Conservation (phyloP, 2,113 vertebrate genomes). For the Xiphorhynchus elegans region DNA sequence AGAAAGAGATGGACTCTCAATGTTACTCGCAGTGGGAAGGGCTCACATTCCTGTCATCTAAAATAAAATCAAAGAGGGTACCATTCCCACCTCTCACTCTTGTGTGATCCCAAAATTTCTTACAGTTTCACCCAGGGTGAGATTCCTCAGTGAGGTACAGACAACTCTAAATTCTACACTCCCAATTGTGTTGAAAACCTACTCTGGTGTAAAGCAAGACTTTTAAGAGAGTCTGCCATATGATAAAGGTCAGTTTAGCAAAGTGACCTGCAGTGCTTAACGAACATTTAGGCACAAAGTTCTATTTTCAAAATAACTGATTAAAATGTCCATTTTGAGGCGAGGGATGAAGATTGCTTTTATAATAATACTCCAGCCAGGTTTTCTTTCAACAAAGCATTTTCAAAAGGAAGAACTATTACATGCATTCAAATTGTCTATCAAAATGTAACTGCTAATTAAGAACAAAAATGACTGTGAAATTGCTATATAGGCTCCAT, state of each 20-base stretch:
- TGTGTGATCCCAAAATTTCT: background rate
- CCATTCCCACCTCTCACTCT: background rate
- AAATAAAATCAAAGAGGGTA: background rate
- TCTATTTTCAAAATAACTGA: background rate
- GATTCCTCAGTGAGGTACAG: background rate
- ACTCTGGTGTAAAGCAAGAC: background rate
- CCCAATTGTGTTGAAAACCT: background rate
- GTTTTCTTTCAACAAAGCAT: background rate
- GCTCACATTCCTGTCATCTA: background rate
- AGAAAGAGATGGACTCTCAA: background rate
- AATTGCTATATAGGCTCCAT: slow-evolving; percentile 56
- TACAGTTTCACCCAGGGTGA: background rate
- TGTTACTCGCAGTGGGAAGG: background rate
- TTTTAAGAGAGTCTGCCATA: background rate
- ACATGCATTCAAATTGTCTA: slow-evolving; percentile 34
- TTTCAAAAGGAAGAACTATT: slow-evolving; percentile 14
- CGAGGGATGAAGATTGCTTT: background rate
- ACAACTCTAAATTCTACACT: background rate
- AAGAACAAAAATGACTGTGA: slow-evolving; percentile 64
- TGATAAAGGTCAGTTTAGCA: background rate
- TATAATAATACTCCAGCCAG: background rate
- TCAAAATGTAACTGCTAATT: slow-evolving; percentile 68
- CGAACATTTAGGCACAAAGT: background rate
- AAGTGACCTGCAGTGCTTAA: background rate
- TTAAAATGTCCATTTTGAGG: background rate